Evolutionary conservation across 2,113 vertebrate genomes (phyloP).

Genomic region (Pelodiscus sinensis): DNA sequence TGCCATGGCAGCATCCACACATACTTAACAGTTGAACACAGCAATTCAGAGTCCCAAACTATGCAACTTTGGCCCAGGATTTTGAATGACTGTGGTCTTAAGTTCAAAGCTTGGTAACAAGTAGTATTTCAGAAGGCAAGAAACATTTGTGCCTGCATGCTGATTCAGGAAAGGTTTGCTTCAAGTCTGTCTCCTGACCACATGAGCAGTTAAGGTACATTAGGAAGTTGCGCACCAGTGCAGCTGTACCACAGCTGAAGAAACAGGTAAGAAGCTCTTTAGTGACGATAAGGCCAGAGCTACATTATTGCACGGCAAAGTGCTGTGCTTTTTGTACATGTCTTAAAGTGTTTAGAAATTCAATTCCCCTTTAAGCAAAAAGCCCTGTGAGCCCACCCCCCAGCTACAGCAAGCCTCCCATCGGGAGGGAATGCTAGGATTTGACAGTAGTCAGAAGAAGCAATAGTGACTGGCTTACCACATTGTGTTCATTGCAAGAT

Average conservation of each 20-base stretch:
- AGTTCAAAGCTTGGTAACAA: accelerated
- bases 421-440: background rate
- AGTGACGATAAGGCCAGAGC: background rate
- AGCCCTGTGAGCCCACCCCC: background rate
- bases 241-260: background rate
- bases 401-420: background rate
- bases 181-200: accelerated
- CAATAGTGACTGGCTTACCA: background rate
- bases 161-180: background rate
- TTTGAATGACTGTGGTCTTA: background rate
- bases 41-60: background rate
- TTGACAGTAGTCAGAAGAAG: background rate
- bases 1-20: background rate
- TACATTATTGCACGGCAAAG: background rate
- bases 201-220: background rate
- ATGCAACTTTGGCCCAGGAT: background rate
- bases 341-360: background rate
- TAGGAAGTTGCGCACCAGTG: background rate
- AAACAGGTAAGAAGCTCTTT: background rate
- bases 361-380: background rate
- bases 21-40: background rate
- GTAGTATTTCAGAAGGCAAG: accelerated
- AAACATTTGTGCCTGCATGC: background rate
- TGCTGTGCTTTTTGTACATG: background rate
- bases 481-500: background rate